Base-by-base conservation (phyloP, 2,888 invertebrate species). In the Agrochola litura region DNA sequence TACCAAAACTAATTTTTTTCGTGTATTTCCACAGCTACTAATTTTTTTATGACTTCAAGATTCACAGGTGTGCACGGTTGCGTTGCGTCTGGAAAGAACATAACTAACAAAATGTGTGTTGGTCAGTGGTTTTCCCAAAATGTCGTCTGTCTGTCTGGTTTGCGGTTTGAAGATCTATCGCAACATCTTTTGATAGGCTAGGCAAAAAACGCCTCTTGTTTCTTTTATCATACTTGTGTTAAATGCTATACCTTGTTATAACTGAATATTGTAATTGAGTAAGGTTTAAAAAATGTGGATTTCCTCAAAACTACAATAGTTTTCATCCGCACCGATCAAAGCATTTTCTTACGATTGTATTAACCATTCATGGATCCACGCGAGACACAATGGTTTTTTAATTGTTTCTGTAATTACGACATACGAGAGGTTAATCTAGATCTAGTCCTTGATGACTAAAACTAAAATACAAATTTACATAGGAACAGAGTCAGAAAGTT, bases 151-250 rank as follows among this genome's bases (percentile, higher is more conserved):
- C 75, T 52, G 43, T 76, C 78, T 72, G 61, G 64, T 79, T 86
- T 86, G 67, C 73, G 73, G 68, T 74, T 77, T 69, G 30, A 56
- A 79, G 73, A 79, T 84, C 58, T 82, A 79, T 79, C 73, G 72
- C 72, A 76, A 77, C 61, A 64, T 76, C n/a, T 56, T 77, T 60
- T 73, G 68, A 71, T 76, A 78, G 58, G 41, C 60, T 46, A 72
- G n/a, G 52, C 58, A 84, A 70, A 76, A 79, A 67, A 25, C 30
- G 25, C n/a, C 19, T 54, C 16, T 68, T 49, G 16, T 67, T 41
- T 60, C n/a, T 58, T 67, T 49, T 73, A 68, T 52, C 52, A 52
- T 61, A 65, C 56, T 49, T 68, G 25, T 63, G 64, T 22, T 68
- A 58, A 74, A 72, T 84, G 71, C 9, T 70, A 72, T 41, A 61